Evolutionary conservation across 1,140 invertebrate genomes (phyloP), one percentile per base, ranked within the genome.

Genomic region (Gryllus bimaculatus): DNA sequence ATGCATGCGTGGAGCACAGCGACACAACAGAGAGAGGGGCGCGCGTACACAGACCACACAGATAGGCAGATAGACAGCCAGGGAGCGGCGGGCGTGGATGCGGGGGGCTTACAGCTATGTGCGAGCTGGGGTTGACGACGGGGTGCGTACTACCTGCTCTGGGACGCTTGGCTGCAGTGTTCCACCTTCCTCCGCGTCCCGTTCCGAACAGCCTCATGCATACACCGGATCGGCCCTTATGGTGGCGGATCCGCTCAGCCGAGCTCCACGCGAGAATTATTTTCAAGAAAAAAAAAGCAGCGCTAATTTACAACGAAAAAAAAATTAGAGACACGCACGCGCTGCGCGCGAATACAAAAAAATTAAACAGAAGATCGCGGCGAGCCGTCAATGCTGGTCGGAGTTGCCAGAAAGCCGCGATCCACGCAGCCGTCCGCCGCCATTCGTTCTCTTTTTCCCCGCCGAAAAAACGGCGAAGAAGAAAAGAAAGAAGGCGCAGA

Each of bases 201-300:
- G 54, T 66, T n/a, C 54, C 54, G 54, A 66, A 66, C 54, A 66
- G 54, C 54, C 54, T 66, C 54, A 66, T 66, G 54, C 54, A 66
- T 66, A 66, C 54, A 18, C 54, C 54, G 10, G 54, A 66, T 66
- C 54, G 54, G 54, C 54, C 54, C 54, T n/a, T 66, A 66, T 66
- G 54, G 18, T 66, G 54, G 54, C 54, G 54, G 18, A 13, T 66
- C n/a, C 26, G 26, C 26, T 39, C 26, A 39, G 26, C 26, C 26
- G 26, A 39, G 26, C 26, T 39, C 26, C 26, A 39, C 26, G 26
- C 26, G 26, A 39, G 26, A 39, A 18, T 66, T 66, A 18, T 10
- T 66, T 66, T 7, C 49, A 15, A 54, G 8, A 66, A 66, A 7
- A 13, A 18, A 66, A 66, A 66, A 66, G 54, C 54, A 66, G 18